Evolutionary conservation across 2,797 vertebrate species (phyloP).

Genomic region (Discoglossus pictus): DNA sequence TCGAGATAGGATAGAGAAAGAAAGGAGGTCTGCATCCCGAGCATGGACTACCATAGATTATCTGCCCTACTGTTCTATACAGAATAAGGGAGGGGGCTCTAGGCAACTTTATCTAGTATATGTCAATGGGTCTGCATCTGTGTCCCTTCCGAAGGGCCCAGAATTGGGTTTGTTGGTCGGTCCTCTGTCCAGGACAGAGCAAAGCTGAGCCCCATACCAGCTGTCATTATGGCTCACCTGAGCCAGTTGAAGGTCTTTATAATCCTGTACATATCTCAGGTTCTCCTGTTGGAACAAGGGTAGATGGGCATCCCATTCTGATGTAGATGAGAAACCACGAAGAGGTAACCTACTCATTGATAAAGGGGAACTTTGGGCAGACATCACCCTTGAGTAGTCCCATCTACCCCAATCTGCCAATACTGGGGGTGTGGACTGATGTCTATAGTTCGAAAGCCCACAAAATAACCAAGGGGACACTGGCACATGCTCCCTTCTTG

Average conservation of each 20-base stretch:
- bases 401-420: conserved; percentile 6
- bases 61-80: too few relatives aligned
- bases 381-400: not conserved
- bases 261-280: not conserved
- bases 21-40: too few relatives aligned
- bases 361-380: not conserved
- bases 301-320: conserved; percentile 38
- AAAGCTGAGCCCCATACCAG: conserved; percentile 25
- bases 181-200: conserved; percentile 29
- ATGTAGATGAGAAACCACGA: conserved; percentile 19
- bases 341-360: conserved; percentile 1
- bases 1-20: too few relatives aligned
- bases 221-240: conserved; percentile 28
- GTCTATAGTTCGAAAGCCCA: conserved; percentile 2
- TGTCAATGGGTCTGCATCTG: not conserved
- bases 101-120: not conserved
- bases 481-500: not conserved
- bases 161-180: not conserved
- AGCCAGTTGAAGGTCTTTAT: conserved; percentile 3
- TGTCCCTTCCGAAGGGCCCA: too few relatives aligned
- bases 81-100: not conserved
- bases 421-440: not conserved
- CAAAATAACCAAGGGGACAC: conserved; percentile 17
- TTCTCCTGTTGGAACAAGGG: not conserved
- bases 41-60: too few relatives aligned